Evolutionary conservation across 2,797 vertebrate species (phyloP).

Genomic region (Austrolebias charrua): DNA sequence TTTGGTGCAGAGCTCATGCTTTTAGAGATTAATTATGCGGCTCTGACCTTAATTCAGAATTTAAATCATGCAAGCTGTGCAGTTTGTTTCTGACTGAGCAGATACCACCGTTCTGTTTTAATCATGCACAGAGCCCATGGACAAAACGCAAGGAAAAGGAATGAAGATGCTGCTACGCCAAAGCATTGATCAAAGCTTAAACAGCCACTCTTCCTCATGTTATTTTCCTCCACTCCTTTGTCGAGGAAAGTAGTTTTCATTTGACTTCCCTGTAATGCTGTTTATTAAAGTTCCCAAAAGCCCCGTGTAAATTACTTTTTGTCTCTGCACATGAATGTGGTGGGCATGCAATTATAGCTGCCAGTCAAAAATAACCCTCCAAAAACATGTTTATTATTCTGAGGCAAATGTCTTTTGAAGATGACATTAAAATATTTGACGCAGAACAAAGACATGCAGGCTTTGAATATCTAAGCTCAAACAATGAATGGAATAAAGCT

Average conservation of each 20-base stretch:
- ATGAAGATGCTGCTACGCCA: constrained; percentile 14
- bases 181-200: constrained; percentile 21
- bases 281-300: constrained; percentile 32
- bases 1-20: constrained; percentile 1
- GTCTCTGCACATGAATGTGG: constrained; percentile 5
- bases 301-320: constrained; percentile 21
- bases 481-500: background rate
- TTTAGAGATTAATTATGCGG: constrained; percentile 36
- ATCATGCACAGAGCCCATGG: constrained; percentile 3
- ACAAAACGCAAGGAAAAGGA: background rate
- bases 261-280: constrained; percentile 27
- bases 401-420: constrained; percentile 26
- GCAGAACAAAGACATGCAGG: constrained; percentile 9
- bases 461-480: background rate
- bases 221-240: constrained; percentile 35
- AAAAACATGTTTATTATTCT: background rate
- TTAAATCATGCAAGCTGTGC: constrained; percentile 19
- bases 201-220: constrained; percentile 25
- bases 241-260: constrained; percentile 35
- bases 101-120: background rate
- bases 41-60: constrained; percentile 35
- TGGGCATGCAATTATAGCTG: constrained; percentile 10
- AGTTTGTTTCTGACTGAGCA: constrained; percentile 29
- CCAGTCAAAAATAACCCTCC: background rate
- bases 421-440: background rate